These are phyloP conservation scores for Agriopis aurantiaria DNA, from an alignment of 2,888 invertebrate species.

Conservation along the genomic window DNA sequence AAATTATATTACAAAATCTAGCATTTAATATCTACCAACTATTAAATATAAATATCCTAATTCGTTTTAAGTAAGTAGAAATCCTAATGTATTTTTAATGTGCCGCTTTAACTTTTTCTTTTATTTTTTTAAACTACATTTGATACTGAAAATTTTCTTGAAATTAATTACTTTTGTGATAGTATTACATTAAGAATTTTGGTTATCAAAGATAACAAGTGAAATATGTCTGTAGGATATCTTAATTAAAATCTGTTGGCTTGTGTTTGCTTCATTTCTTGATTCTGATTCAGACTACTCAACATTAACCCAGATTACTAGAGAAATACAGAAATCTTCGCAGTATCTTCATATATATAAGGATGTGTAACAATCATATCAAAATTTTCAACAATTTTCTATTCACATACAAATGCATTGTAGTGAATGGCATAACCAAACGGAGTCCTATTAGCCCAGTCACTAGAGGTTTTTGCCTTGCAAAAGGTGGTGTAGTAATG, in stretches of 20 bases:
- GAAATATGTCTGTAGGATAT: constrained; percentile 23
- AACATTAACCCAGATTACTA: not conserved
- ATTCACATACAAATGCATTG: too few species aligned
- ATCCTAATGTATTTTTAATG: constrained; percentile 4
- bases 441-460: too few species aligned
- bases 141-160: not conserved
- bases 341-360: too few species aligned
- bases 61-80: too few species aligned
- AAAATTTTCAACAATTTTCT: too few species aligned
- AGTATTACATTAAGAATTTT: constrained; percentile 18
- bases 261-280: constrained; percentile 17
- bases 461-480: too few species aligned
- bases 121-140: not conserved
- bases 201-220: constrained; percentile 19
- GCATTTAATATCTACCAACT: too few species aligned
- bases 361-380: too few species aligned
- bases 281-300: not conserved
- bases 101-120: not conserved
- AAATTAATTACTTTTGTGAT: constrained; percentile 11
- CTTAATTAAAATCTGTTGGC: constrained; percentile 29
- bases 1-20: not conserved
- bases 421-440: too few species aligned
- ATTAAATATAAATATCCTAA: too few species aligned
- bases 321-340: not conserved
- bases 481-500: too few species aligned